Base-by-base conservation (phyloP, 2,888 invertebrate genomes). In the Chalcis sispes region DNA sequence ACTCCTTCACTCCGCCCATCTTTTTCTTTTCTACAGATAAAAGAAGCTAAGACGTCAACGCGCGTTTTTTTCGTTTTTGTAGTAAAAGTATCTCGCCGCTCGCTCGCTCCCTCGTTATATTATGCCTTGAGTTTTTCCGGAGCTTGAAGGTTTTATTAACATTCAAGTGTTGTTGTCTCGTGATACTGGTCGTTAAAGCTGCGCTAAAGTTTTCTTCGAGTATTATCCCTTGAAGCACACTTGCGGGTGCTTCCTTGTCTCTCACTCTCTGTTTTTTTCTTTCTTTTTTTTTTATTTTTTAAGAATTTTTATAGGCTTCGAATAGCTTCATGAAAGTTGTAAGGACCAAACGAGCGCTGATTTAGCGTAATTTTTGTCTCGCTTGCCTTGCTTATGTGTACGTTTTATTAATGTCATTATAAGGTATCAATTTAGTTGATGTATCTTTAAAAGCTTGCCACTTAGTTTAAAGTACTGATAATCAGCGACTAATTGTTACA, bases 111-210 rank as follows among this genome's bases (percentile, higher is more conserved):
- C 27, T 20, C 32, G 36, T 36, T 52, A 50, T n/a, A n/a, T 52
- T 32, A 52, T 65, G 36, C 23, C 65, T 20, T 23, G 23, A 50
- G 50, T 59, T 56, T 69, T 32, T 62, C n/a, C 27, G 50, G 42
- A 46, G 40, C n/a, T 10, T 15, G n/a, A 27, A 8, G 10, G 64
- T 72, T 72, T 65, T 65, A 72, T 72, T 72, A 64, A 65, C 59
- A 58, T 71, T 62, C 62, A 48, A 56, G 42, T 13, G 42, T 13
- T 42, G 59, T 61, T 20, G 40, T 25, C 48, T 48, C 18, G 27
- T 48, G 48, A n/a, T n/a, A n/a, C 42, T 27, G 42, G 5, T 32
- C 36, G 36, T 59, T 61, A 58, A 46, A 18, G 46, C n/a, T n/a
- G 42, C 42, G 72, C 54, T 40, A 40, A 65, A 64, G 42, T 72